Evolutionary conservation across 37 sponge, comb jelly and placozoan species (phyloP).

Genomic region (Amphimedon queenslandica): DNA sequence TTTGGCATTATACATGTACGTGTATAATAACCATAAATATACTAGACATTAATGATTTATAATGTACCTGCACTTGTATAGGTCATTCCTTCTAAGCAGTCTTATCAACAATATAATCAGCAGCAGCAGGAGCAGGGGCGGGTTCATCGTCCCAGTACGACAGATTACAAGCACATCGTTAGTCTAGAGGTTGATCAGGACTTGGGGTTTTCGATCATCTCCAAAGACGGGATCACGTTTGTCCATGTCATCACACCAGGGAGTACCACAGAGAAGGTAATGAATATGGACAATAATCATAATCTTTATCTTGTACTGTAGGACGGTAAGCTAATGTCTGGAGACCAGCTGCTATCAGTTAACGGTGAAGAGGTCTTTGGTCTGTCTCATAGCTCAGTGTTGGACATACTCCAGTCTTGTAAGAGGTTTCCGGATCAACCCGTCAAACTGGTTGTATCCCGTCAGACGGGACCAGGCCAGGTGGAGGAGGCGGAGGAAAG

Average conservation of each 20-base stretch:
- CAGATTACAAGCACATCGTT: too few relatives aligned
- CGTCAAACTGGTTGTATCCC: constrained; percentile 55
- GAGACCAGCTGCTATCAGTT: constrained; percentile 70
- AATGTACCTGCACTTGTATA: too few relatives aligned
- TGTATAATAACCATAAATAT: too few relatives aligned
- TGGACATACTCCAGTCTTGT: constrained; percentile 20
- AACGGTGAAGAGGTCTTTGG: constrained; percentile 51
- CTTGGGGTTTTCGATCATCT: neutral
- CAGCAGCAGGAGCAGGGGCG: too few relatives aligned
- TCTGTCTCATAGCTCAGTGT: constrained; percentile 38
- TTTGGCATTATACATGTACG: too few relatives aligned
- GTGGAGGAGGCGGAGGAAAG: constrained; percentile 8
- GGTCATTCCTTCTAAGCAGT: too few relatives aligned
- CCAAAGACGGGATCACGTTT: neutral
- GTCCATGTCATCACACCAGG: neutral
- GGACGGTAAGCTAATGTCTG: constrained; percentile 57
- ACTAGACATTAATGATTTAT: too few relatives aligned
- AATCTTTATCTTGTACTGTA: constrained; percentile 1
- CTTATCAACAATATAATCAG: too few relatives aligned
- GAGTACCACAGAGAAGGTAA: neutral
- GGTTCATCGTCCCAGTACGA: too few relatives aligned
- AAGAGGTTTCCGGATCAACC: constrained; percentile 12
- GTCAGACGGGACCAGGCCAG: neutral
- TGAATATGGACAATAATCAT: neutral
- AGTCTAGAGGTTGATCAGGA: neutral